These are phyloP conservation scores for Abramis brama DNA, from an alignment of 2,113 vertebrate species.

Conservation along the genomic window DNA sequence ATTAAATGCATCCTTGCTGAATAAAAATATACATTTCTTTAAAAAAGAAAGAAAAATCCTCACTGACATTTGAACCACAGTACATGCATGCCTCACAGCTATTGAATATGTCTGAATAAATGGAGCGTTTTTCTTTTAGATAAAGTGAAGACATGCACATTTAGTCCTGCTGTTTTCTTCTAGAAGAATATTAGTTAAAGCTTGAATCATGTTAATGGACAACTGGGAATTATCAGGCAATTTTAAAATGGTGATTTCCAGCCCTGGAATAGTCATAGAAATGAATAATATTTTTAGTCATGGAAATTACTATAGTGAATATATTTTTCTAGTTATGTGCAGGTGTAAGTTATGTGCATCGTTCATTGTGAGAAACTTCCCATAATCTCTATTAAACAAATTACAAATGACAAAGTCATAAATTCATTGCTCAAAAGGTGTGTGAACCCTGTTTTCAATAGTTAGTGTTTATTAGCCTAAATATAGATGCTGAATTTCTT, in stretches of 20 bases:
- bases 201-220: not conserved
- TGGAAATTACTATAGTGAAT: not conserved
- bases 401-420: not conserved
- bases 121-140: not conserved
- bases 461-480: not conserved
- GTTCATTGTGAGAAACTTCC: too few relatives aligned
- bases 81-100: not conserved
- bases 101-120: not conserved
- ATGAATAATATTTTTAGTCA: not conserved
- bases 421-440: not conserved
- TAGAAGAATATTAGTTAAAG: not conserved
- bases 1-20: not conserved
- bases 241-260: not conserved
- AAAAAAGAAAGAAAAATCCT: not conserved
- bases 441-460: not conserved
- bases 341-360: not conserved
- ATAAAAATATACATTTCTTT: not conserved
- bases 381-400: not conserved
- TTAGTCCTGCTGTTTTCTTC: not conserved
- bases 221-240: not conserved
- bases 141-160: not conserved
- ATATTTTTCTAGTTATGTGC: not conserved
- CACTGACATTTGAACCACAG: not conserved
- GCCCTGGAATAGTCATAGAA: not conserved
- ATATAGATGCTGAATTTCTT: not conserved